Conservation (phyloP, 2,113 vertebrate species). For the Salvelinus fontinalis region DNA sequence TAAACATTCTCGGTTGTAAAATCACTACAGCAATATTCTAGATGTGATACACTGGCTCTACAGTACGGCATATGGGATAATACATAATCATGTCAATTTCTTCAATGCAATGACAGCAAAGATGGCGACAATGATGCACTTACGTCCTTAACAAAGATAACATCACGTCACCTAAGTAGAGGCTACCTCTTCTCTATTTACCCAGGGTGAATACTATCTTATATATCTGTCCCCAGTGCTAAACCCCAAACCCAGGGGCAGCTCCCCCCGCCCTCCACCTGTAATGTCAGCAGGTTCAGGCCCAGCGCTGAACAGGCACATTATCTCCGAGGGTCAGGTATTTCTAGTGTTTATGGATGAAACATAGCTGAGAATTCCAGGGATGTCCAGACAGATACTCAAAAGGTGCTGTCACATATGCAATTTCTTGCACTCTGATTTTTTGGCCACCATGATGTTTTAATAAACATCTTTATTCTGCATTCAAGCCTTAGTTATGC, state of each 20-base stretch:
- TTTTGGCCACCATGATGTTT: no score
- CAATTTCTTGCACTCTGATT: no score
- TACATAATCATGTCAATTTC: neutral
- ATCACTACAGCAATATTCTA: no score
- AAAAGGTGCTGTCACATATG: no score
- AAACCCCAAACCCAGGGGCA: neutral
- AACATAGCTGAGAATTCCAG: conserved; percentile 23
- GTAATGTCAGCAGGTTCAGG: conserved; percentile 68
- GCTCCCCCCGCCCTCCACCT: conserved; percentile 60
- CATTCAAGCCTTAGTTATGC: no score
- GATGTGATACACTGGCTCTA: no score
- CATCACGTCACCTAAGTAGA: neutral
- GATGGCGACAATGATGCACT: neutral
- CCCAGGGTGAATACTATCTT: neutral
- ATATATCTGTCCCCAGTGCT: neutral
- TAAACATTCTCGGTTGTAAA: no score
- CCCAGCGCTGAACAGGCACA: conserved; percentile 59
- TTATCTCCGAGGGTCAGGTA: conserved; percentile 62
- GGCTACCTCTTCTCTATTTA: neutral
- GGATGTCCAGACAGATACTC: conserved; percentile 32
- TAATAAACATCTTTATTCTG: no score
- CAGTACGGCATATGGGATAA: neutral
- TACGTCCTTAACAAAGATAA: neutral
- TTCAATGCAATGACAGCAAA: neutral
- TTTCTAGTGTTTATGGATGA: conserved; percentile 52